These are phyloP conservation scores for Tribolium castaneum DNA, from an alignment of 1,140 invertebrate species.

Conservation along the genomic window DNA sequence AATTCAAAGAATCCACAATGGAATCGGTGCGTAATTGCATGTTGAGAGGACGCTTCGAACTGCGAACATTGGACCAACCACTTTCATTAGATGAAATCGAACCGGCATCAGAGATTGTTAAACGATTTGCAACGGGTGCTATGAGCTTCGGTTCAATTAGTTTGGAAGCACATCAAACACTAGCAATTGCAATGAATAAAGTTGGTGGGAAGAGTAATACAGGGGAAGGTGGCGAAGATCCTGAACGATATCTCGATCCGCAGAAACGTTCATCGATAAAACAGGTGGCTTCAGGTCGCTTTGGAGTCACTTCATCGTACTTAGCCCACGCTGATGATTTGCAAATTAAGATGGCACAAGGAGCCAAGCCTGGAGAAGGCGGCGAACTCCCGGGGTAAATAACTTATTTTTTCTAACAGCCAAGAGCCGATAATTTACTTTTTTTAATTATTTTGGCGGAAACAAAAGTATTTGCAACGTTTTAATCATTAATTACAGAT, in stretches of 20 bases:
- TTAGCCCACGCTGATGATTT: constrained; percentile 96
- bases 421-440: neutral
- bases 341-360: constrained; percentile 99
- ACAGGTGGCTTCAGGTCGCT: constrained; percentile 96
- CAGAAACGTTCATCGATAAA: constrained; percentile 86
- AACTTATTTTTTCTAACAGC: neutral
- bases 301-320: constrained; percentile 98
- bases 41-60: constrained; percentile 90
- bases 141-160: constrained; percentile 96
- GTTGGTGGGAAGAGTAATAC: constrained; percentile 97
- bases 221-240: constrained; percentile 94
- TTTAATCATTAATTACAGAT: too few species aligned
- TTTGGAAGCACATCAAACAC: constrained; percentile 92
- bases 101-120: constrained; percentile 94
- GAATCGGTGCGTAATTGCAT: constrained; percentile 90
- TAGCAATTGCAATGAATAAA: constrained; percentile 98
- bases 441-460: too few species aligned
- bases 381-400: constrained; percentile 92
- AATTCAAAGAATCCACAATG: constrained; percentile 88
- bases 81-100: constrained; percentile 91
- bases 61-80: constrained; percentile 79
- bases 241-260: constrained; percentile 83
- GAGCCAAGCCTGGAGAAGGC: constrained; percentile 95
- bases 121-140: constrained; percentile 83
- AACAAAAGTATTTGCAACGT: too few species aligned